Evolutionary conservation across 2,888 invertebrate species (phyloP), one percentile per base, ranked within the genome.

Genomic region (Diogma glabrata): DNA sequence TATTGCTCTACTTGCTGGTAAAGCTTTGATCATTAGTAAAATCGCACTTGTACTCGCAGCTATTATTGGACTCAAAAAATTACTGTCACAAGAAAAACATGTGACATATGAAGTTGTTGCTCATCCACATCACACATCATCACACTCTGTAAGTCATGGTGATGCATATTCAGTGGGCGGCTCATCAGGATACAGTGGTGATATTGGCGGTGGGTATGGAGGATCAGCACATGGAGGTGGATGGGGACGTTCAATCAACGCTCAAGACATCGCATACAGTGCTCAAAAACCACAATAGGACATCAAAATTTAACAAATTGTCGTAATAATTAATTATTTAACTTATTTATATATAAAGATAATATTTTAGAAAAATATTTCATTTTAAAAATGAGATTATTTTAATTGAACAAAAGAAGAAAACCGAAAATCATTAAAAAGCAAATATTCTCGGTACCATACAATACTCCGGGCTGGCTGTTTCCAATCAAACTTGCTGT

Each of bases 41-140:
- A 78, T 89, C 62, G 89, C 89, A 23, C 73, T 89, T 56, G 86
- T 89, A 45, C 74, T 89, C 47, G 87, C 88, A 1, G 84, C 85
- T 49, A 83, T 89, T 53, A 88, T 89, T 61, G 88, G 88, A 3
- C 70, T 89, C 66, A 88, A 88, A 75, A 89, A 89, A 66, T 72
- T 89, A 49, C 69, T 89, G 57, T 81, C 83, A 2, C 82, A 83
- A 63, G 83, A 86, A 70, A 89, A 88, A 64, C 87, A 87, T 63
- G 89, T 89, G 56, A 89, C 89, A 4, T 89, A 89, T 64, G 89
- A 89, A 65, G 88, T 89, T 28, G 87, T 89, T 1, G 81, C 87
- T 1, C 89, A 89, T 67, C 87, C 88, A 50, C 87, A 87, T 61
- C 87, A 87, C 66, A 76, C 80, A 54, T 74, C 79, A 57, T 78